Base-by-base conservation (phyloP, 2,888 invertebrate species). In the Nomada ruficornis region DNA sequence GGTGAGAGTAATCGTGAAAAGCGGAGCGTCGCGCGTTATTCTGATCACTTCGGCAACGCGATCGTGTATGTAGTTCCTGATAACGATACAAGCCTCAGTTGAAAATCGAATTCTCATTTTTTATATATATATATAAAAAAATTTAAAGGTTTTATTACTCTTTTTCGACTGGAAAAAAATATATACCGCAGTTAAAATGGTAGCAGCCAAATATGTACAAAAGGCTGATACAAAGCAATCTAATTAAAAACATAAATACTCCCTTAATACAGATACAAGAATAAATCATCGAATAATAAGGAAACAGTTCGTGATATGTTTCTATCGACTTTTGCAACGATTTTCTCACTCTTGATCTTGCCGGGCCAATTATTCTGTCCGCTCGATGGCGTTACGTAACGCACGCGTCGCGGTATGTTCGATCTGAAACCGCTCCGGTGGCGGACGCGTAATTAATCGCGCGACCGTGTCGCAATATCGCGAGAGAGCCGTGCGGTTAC, bases 381-480 rank as follows among this genome's bases (percentile, higher is more conserved):
- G 68, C 62, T 76, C 70, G 68, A 80, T 67, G 62, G 73, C 79
- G 74, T 88, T 85, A 78, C 80, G 80, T 70, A 88, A 82, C 79
- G 55, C 59, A 54, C n/a, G 63, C 15, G 44, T 57, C 57, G 42
- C 72, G 76, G 68, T 65, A 36, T 76, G 76, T 83, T 83, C 79
- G 80, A 82, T 80, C 77, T 72, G 81, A 79, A 84, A 88, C 68
- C 68, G 76, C 77, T 79, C 77, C 82, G 42, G 20, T 64, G 72
- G 57, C 78, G 77, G 73, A 50, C 78, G 74, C 71, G 85, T 88
- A 90, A 90, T 90, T 90, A 90, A 90, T 90, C 88, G 86, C 87
- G 75, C 73, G 83, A 74, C 84, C 84, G 81, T 87, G 82, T 87
- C 85, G 88, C 88, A 89, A 91, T 90, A 89, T 89, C 86, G 86